These are phyloP conservation scores for Gallinago undulata DNA, from an alignment of 2,113 vertebrate species.

Conservation along the genomic window DNA sequence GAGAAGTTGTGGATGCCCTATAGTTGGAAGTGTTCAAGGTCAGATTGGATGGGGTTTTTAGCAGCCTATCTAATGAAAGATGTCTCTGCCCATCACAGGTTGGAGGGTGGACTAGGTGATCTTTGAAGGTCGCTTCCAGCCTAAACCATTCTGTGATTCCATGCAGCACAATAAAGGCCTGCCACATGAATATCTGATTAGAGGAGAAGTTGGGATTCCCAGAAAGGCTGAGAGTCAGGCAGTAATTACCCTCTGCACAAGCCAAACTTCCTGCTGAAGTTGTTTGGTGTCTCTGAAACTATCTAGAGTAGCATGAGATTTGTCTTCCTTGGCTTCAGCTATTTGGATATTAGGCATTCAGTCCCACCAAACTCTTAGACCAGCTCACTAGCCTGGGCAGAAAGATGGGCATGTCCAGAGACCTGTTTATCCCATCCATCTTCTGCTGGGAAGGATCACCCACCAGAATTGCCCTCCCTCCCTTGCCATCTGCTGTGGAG, in stretches of 20 bases:
- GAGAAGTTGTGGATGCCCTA: background rate
- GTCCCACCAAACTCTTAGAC: background rate
- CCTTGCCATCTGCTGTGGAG: background rate
- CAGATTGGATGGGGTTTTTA: background rate
- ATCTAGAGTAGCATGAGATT: background rate
- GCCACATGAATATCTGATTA: background rate
- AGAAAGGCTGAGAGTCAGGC: background rate
- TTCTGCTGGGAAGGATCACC: background rate
- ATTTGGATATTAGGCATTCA: background rate
- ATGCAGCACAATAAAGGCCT: background rate
- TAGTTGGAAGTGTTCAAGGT: background rate
- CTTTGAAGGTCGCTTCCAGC: background rate
- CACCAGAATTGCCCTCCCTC: fast-evolving
- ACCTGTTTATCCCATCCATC: background rate
- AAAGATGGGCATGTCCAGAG: background rate
- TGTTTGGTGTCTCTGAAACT: background rate
- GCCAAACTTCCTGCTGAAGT: background rate
- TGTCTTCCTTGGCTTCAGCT: background rate
- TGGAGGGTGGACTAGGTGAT: background rate
- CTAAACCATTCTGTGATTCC: background rate
- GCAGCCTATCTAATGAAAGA: background rate
- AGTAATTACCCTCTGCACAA: background rate
- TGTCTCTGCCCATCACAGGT: background rate
- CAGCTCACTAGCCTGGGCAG: background rate
- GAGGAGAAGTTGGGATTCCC: background rate